Evolutionary conservation across 2,888 invertebrate genomes (phyloP), one percentile per base, ranked within the genome.

Genomic region (Leptinotarsa peninsularis): DNA sequence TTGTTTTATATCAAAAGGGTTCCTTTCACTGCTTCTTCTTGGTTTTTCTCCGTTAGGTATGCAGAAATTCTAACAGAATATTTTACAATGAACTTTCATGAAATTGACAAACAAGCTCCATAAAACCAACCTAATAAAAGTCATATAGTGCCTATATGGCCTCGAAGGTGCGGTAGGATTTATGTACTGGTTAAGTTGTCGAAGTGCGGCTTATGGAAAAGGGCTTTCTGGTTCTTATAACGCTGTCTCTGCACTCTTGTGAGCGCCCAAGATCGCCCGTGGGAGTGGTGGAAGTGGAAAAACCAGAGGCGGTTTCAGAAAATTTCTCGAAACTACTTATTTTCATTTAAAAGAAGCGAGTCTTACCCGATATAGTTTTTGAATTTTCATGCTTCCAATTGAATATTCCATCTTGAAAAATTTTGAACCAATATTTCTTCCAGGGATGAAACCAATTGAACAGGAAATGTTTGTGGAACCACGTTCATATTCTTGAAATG

Each of bases 161-260:
- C 54, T 74, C 67, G 75, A 69, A 78, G 78, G 76, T 72, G 78
- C 73, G 74, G 78, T 78, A 56, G 67, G 73, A 76, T 74, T 74
- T 76, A 78, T 74, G 71, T 67, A 73, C 72, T 73, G 71, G 76
- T 76, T 72, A 76, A 78, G 70, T 68, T 78, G 82, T 81, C 79
- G 79, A 63, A 43, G 63, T 33, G 63, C 58, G 63, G 78, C 79
- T 73, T 71, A 76, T 66, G 69, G 74, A 74, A 81, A 81, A 80
- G 79, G 79, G 77, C 75, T 76, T 75, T 77, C 73, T 72, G 78
- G 77, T 75, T 74, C 79, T 81, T 82, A 81, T 81, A 82, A 81
- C 79, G 78, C 80, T 80, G 81, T 80, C 79, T 78, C 77, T 76
- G 81, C 78, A 17, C 52, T 77, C 76, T 77, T 79, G 79, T 82